Evolutionary conservation across 2,797 vertebrate species (phyloP).

Genomic region (Poeciliopsis gracilis): DNA sequence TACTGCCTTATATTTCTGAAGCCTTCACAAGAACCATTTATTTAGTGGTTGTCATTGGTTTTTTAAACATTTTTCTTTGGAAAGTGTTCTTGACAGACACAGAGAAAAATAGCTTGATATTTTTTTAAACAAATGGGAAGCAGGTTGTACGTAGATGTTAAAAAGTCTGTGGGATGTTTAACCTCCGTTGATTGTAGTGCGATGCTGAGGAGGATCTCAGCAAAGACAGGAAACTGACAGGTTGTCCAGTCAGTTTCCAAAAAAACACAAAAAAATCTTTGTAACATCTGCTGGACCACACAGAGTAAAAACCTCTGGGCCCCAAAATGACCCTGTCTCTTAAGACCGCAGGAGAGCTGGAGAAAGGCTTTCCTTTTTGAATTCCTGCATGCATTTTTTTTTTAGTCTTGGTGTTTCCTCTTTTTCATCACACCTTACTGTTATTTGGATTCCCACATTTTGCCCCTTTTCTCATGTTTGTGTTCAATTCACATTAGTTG

Average conservation of each 20-base stretch:
- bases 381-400: not conserved
- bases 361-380: not conserved
- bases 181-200: not conserved
- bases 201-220: too few relatives aligned
- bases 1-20: not conserved
- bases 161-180: not conserved
- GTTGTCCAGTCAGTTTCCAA: too few relatives aligned
- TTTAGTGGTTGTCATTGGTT: not conserved
- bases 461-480: not conserved
- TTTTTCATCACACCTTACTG: not conserved
- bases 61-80: not conserved
- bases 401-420: not conserved
- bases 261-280: too few relatives aligned
- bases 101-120: not conserved
- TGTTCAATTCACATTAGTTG: too few relatives aligned
- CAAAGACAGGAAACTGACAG: too few relatives aligned
- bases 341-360: too few relatives aligned
- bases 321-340: too few relatives aligned
- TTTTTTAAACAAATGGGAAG: slow-evolving; percentile 13
- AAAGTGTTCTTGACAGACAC: not conserved
- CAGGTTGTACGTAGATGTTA: not conserved
- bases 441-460: not conserved
- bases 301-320: too few relatives aligned
- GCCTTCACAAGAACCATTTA: not conserved
- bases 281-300: too few relatives aligned